Base-by-base conservation (phyloP, 2,797 vertebrate species). In the Numenius phaeopus region DNA sequence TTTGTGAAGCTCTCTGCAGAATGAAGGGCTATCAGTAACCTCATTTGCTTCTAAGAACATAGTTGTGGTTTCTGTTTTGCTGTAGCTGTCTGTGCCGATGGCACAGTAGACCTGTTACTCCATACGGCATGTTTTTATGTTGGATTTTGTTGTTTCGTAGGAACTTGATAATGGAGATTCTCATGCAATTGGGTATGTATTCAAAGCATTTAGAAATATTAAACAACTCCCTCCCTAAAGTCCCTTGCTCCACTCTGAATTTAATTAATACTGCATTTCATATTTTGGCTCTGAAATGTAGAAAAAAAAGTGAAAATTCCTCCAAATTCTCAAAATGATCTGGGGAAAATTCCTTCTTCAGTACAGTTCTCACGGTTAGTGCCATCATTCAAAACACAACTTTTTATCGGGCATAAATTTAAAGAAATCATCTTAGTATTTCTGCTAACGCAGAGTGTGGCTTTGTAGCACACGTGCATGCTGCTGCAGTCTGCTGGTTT, bases 181-280 rank as follows among this genome's bases (percentile, higher is more conserved):
- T 59, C 98, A 93, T 86, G 78, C 98, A 94, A 73, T 97, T 84
- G 99, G 99, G 99, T 99, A 98, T 70, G 97, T 97, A 88, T 96
- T 89, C 64, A 71, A 81, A 71, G 32, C 59, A 49, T 55, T 89
- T 77, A 27, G 24, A 90, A 87, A 71, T 46, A 59, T n/a, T 65
- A 47, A 58, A 90, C 40, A 37, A 50, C 55, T 91, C 55, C 18
- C 37, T 90, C 30, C 58, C 34, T 47, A 11, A 90, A 88, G 82
- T 64, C 94, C 22, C 16, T 8, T 81, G 52, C 23, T 54, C n/a
- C 5, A 5, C 34, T 67, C 32, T 87, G 29, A 80, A 82, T 85
- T 66, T 73, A 70, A 54, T 87, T 46, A 71, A 19, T 58, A 54
- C 8, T 62, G 7, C 14, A 10, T 67, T 83, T 82, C 14, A 3